Evolutionary conservation across 2,797 vertebrate genomes (phyloP), one percentile per base, ranked within the genome.

Genomic region (Protonibea diacanthus): DNA sequence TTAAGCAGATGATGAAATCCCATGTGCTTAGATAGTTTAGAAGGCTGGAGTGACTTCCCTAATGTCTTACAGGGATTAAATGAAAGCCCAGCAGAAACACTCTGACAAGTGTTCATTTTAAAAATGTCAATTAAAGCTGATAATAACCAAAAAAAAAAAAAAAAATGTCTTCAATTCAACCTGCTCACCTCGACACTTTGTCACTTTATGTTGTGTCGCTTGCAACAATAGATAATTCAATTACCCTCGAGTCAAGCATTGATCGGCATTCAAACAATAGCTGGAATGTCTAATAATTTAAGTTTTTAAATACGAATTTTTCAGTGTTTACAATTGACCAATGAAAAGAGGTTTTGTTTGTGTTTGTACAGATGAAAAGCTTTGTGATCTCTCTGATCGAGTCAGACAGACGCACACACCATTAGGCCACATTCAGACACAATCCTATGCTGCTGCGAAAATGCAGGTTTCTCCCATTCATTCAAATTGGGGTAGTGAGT

Each of bases 1-100:
- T 92, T 93, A 93, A 85, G 84, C 82, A 81, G 81, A 83, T 87
- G 90, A 90, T 89, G 81, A 82, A 90, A 87, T 83, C 74, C 76
- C 73, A 58, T 27, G 59, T 71, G 80, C 55, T 75, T 29, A 64
- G 80, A 90, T 63, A 80, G 80, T 61, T 85, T 40, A 52, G 76
- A 83, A 69, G 51, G 75, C 75, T 80, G 67, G 53, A 78, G 67
- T 18, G 27, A 69, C 76, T 71, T 73, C 68, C 57, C 61, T 62
- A 44, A 69, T 78, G 84, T 69, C 63, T 73, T 40, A 49, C 27
- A 25, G 47, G 74, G 60, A 71, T 67, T 63, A 76, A 84, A 83
- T 40, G 13, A 74, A 82, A 47, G 53, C 56, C 61, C 47, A 56
- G 49, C 25, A 49, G 38, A 62, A 44, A 18, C 55, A 64, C 45